A percentile compares a stretch with the other conserved stretches of the same genome.
phyloP scores from a whole-genome alignment of 2,113 vertebrate genomes.

The Ophthalmolycus amberensis region DNA sequence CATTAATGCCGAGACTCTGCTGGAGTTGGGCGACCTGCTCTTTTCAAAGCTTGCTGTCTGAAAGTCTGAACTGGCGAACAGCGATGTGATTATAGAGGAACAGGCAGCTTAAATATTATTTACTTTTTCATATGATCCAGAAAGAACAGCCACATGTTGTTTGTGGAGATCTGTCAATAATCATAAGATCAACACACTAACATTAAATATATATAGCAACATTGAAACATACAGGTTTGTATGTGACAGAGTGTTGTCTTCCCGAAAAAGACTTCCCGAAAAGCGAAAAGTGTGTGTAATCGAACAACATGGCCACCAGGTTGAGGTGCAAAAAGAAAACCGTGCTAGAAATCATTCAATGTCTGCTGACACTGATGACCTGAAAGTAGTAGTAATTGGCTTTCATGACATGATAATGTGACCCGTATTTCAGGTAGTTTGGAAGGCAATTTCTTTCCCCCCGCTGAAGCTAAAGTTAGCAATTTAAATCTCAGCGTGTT shows the following conservation, averaged over 20 bases:
- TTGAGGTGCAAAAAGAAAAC: neutral
- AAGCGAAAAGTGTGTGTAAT: neutral
- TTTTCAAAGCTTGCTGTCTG: slow-evolving; percentile 20
- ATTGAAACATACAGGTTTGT: too few species aligned
- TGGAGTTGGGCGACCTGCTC: slow-evolving; percentile 26
- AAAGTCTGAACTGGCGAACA: slow-evolving; percentile 1
- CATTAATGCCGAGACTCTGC: slow-evolving; percentile 14
- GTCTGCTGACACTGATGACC: slow-evolving; percentile 12
- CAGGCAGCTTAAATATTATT: slow-evolving; percentile 60
- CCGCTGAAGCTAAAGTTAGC: slow-evolving; percentile 5
- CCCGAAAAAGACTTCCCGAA: neutral
- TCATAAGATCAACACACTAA: neutral
- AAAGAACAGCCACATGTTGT: slow-evolving; percentile 36
- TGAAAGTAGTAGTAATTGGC: neutral
- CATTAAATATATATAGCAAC: neutral
- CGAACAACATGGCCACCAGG: neutral
- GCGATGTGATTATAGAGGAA: slow-evolving; percentile 62
- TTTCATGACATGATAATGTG: slow-evolving; percentile 35
- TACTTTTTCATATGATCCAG: slow-evolving; percentile 20
- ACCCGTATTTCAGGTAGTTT: slow-evolving; percentile 11
- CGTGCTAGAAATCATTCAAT: neutral
- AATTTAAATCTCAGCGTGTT: slow-evolving; percentile 5
- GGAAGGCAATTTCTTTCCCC: neutral
- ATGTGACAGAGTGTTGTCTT: too few species aligned
- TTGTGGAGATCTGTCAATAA: neutral